phyloP scores from a whole-genome alignment of 2,113 vertebrate genomes.

The Cygnus atratus region DNA sequence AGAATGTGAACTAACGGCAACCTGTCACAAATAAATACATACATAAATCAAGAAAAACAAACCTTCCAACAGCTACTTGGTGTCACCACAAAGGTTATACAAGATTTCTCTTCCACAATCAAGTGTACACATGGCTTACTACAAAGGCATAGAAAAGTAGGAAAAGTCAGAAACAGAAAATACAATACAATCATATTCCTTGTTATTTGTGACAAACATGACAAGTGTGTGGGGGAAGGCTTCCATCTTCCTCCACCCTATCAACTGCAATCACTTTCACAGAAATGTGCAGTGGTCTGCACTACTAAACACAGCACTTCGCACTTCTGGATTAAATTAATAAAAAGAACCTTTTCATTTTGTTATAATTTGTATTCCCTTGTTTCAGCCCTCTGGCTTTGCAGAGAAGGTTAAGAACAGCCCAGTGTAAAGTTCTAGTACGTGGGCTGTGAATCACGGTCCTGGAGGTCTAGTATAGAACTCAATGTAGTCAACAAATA shows the following conservation, averaged over 20 bases:
- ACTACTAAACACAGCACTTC: neutral
- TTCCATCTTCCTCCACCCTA: neutral
- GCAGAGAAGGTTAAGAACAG: neutral
- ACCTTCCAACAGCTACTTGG: neutral
- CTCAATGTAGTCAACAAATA: neutral
- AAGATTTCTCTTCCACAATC: neutral
- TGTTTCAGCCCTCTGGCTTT: neutral
- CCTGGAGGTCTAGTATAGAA: neutral
- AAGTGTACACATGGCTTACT: neutral
- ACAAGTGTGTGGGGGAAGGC: neutral
- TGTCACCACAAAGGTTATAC: neutral
- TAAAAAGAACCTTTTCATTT: neutral
- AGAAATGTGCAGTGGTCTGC: neutral
- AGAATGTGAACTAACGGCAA: neutral
- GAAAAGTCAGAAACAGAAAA: neutral
- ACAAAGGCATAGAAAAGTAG: neutral
- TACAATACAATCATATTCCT: neutral
- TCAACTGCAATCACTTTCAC: neutral
- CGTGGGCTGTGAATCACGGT: neutral
- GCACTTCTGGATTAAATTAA: neutral
- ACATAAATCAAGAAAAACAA: neutral
- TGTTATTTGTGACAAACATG: neutral
- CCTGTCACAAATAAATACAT: too few species aligned
- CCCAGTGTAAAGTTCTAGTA: neutral
- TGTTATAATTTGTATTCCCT: neutral